phyloP scores from a whole-genome alignment of 1,140 invertebrate genomes.

The Dendroctonus valens region DNA sequence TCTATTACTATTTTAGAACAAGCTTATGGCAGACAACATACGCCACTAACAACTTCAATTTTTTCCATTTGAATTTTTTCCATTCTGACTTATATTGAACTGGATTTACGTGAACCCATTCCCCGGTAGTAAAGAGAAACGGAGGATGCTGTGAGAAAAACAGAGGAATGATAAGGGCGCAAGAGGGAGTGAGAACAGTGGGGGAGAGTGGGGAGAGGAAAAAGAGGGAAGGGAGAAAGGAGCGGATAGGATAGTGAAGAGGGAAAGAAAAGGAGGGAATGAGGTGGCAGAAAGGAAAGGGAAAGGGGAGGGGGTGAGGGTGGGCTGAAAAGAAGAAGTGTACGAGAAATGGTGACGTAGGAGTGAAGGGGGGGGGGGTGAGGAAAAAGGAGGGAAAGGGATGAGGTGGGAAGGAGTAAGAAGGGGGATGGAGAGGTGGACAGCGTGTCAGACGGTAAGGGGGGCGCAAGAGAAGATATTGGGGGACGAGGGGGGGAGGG shows the following conservation, averaged over 20 bases:
- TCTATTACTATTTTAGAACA: too few species aligned
- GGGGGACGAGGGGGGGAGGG: too few species aligned
- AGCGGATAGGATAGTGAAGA: too few species aligned
- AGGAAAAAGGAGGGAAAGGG: constrained; percentile 3
- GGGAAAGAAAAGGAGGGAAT: constrained; percentile 1
- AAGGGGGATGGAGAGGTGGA: neutral
- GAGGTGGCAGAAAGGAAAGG: neutral
- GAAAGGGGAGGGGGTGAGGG: neutral
- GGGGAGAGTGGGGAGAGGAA: constrained; percentile 1
- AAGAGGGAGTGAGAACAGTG: neutral
- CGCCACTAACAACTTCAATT: too few species aligned
- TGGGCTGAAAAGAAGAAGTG: neutral
- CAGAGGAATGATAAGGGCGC: neutral
- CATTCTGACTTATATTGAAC: too few species aligned
- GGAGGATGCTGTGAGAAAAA: too few species aligned
- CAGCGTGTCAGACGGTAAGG: too few species aligned
- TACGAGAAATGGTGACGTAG: neutral
- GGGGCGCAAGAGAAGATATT: too few species aligned
- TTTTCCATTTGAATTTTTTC: too few species aligned
- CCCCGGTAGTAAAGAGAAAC: neutral
- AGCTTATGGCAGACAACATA: too few species aligned
- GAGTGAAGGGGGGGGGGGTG: neutral
- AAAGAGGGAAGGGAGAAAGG: constrained; percentile 3
- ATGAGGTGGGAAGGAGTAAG: neutral
- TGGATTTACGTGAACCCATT: too few species aligned